phyloP scores from a whole-genome alignment of 64 coral and sea anemone species.

The Astreopora myriophthalma region DNA sequence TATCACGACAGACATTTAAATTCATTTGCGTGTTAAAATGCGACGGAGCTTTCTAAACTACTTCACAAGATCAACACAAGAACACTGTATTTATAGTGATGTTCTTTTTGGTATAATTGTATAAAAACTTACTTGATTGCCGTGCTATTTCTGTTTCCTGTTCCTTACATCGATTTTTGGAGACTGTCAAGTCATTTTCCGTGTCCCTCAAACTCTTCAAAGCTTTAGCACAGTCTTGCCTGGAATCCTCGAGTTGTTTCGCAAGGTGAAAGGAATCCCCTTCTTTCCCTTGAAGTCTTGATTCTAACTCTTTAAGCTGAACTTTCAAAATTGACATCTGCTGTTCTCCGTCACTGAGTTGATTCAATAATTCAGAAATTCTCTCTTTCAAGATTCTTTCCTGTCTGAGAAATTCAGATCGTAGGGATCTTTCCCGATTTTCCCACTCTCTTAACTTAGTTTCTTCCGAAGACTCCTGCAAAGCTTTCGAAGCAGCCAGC shows the following conservation, averaged over 20 bases:
- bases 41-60: too few relatives aligned
- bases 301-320: slow-evolving; percentile 67
- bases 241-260: slow-evolving; percentile 69
- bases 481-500: slow-evolving; percentile 54
- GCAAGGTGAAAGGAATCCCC: slow-evolving; percentile 25
- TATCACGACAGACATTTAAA: too few relatives aligned
- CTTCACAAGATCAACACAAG: too few relatives aligned
- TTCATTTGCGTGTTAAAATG: too few relatives aligned
- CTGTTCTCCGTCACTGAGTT: slow-evolving; percentile 67
- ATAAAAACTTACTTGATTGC: slow-evolving; percentile 87
- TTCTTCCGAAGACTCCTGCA: slow-evolving; percentile 55
- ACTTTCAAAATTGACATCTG: slow-evolving; percentile 69
- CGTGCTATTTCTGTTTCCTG: slow-evolving; percentile 77
- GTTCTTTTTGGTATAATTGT: too few relatives aligned
- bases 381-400: slow-evolving; percentile 90
- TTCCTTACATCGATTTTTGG: slow-evolving; percentile 72
- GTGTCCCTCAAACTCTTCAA: slow-evolving; percentile 66
- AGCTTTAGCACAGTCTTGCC: slow-evolving; percentile 52
- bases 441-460: slow-evolving; percentile 72
- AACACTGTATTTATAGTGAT: too few relatives aligned
- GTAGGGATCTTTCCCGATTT: slow-evolving; percentile 61
- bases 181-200: slow-evolving; percentile 72
- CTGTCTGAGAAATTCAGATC: slow-evolving; percentile 73
- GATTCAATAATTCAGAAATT: slow-evolving; percentile 83
- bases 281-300: slow-evolving; percentile 27